Percentiles rank a stretch among this genome's conserved stretches.
phyloP scores from a whole-genome alignment of 2,113 vertebrate species.

The Tretioscincus oriximinensis region DNA sequence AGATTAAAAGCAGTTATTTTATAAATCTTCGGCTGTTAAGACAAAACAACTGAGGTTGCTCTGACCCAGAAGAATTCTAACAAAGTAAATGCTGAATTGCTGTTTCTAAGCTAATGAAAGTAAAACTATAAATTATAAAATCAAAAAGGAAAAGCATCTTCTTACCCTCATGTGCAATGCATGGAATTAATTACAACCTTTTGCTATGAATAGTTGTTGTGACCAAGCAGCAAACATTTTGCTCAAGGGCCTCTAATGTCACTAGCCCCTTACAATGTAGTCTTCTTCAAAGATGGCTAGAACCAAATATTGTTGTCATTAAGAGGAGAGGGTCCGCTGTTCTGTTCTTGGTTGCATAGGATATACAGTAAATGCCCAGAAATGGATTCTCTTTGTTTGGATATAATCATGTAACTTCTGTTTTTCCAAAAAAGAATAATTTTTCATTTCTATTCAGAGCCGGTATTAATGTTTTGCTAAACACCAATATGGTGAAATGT shows the following conservation, averaged over 20 bases:
- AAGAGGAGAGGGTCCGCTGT: not conserved
- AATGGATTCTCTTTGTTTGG: not conserved
- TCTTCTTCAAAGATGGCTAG: not conserved
- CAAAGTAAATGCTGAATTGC: not conserved
- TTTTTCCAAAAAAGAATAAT: not conserved
- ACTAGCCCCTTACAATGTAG: not conserved
- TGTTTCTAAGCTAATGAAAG: not conserved
- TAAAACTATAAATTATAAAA: not conserved
- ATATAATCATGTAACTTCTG: not conserved
- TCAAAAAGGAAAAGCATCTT: not conserved
- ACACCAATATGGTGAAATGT: not conserved
- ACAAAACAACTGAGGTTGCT: not conserved
- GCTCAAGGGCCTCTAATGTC: not conserved
- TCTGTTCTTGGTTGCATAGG: not conserved
- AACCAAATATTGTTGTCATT: not conserved
- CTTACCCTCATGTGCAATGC: not conserved
- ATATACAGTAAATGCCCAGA: not conserved
- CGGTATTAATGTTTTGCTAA: not conserved
- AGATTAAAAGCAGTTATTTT: not conserved
- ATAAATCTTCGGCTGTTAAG: not conserved
- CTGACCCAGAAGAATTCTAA: not conserved
- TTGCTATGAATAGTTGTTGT: not conserved
- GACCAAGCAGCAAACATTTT: not conserved
- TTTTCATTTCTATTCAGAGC: not conserved
- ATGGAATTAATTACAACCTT: not conserved